Base-by-base conservation (phyloP, 2,113 vertebrate species). In the Odontesthes bonariensis region DNA sequence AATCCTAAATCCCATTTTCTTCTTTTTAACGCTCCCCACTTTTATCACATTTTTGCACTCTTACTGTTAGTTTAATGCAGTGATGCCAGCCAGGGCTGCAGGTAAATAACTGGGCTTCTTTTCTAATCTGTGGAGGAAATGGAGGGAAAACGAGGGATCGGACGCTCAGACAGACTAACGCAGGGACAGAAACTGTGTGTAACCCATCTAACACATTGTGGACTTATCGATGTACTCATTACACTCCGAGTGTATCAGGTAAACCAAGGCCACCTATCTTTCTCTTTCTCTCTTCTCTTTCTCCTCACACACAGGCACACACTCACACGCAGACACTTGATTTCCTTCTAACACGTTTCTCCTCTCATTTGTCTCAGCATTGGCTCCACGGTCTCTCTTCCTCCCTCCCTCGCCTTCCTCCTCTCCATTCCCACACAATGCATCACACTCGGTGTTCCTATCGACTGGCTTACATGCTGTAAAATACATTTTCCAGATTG, bases 401-500 rank as follows among this genome's bases (percentile, higher is more conserved):
- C 61, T 40, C 53, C 23, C 68, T 74, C 82, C 19, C 67, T 69
- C 76, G 51, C 77, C 56, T 55, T 54, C 86, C 27, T 69, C 63
- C 75, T 49, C 85, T 83, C 86, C 86, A 90, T 91, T 89, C 87
- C 87, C 77, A 90, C 90, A 93, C 90, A 93, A 93, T 92, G 89
- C 91, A 94, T 93, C 93, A 94, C 89, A 91, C 89, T 94, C 92
- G 88, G 87, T 92, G 91, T 88, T 92, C 81, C 87, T 91, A 90
- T 91, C 89, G 89, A 73, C 73, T 90, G 91, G 91, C 86, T 89
- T 91, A 90, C 93, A 95, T 91, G 90, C 94, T 91, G 92, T 92
- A 94, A 88, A 93, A 94, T 93, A 93, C 92, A 94, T 91, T 93
- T 77, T 64, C 92, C 89, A 77, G 85, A 94, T 93, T 94, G 95